phyloP scores from a whole-genome alignment of 2,888 invertebrate genomes.

The Meteorus colon region DNA sequence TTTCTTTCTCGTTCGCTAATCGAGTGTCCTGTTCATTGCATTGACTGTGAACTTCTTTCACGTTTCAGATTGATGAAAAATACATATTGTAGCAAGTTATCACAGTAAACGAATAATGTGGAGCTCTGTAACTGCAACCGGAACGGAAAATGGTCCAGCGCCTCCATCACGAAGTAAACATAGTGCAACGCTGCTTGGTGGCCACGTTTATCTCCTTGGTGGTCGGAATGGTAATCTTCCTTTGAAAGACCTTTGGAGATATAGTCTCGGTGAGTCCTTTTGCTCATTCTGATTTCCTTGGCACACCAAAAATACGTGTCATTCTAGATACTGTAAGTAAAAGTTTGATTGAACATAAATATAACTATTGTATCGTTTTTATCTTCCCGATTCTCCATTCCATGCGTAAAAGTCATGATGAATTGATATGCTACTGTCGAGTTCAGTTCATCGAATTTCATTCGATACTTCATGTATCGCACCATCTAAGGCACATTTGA shows the following conservation, averaged over 20 bases:
- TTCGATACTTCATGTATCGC: no score
- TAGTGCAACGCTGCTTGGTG: slow-evolving; percentile 84
- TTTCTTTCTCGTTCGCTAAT: background rate
- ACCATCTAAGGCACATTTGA: background rate
- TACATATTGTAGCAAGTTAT: background rate
- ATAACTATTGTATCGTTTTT: background rate
- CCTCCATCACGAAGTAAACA: slow-evolving; percentile 88
- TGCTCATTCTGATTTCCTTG: no score
- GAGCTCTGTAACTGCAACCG: slow-evolving; percentile 77
- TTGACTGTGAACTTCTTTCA: background rate
- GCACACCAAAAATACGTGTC: no score
- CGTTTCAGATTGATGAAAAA: slow-evolving; percentile 22
- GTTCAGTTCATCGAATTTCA: no score
- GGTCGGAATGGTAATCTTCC: slow-evolving; percentile 89
- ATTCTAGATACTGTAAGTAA: no score
- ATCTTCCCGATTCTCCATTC: no score
- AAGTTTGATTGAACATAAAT: background rate
- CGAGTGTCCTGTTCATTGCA: background rate
- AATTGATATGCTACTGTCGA: no score
- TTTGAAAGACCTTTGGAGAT: slow-evolving; percentile 90
- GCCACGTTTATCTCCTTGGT: slow-evolving; percentile 87
- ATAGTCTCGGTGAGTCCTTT: slow-evolving; percentile 79
- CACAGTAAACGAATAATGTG: slow-evolving; percentile 74
- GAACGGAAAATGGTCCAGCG: slow-evolving; percentile 73
- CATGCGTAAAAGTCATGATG: no score